Conservation (phyloP, 2,797 vertebrate genomes). For the Channallabes apus region DNA sequence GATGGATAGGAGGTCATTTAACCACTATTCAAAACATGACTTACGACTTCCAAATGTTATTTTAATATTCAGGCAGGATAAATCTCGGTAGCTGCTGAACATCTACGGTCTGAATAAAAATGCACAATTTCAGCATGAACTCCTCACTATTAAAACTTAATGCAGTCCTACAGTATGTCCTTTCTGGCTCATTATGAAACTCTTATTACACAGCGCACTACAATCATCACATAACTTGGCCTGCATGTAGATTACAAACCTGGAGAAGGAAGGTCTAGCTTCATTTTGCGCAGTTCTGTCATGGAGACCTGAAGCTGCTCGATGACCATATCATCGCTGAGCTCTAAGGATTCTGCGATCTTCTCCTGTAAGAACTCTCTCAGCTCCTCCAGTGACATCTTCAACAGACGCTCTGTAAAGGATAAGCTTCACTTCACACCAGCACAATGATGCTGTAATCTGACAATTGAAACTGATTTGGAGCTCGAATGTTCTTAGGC, state of each 20-base stretch:
- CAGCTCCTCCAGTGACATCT: conserved; percentile 80
- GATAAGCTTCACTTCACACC: background rate
- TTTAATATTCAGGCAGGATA: background rate
- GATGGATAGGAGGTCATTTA: background rate
- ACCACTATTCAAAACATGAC: background rate
- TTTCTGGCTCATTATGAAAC: background rate
- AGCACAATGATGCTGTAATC: background rate
- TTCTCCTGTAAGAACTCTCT: conserved; percentile 84
- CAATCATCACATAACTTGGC: background rate
- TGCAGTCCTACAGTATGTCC: background rate
- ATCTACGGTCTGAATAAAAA: background rate
- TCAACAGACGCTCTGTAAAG: conserved; percentile 77
- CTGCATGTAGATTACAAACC: conserved; percentile 54
- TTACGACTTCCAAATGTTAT: background rate
- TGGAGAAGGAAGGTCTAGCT: conserved; percentile 80
- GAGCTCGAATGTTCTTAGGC: background rate
- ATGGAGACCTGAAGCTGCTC: conserved; percentile 79
- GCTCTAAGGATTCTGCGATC: conserved; percentile 72
- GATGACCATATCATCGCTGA: conserved; percentile 76
- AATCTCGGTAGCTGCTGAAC: background rate
- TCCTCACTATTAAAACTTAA: background rate
- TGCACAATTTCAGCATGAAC: background rate
- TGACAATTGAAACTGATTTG: background rate
- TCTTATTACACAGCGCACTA: background rate
- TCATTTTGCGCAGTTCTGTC: conserved; percentile 79